These are phyloP conservation scores for Danio choprae DNA, from an alignment of 2,797 vertebrate species.

Conservation along the genomic window DNA sequence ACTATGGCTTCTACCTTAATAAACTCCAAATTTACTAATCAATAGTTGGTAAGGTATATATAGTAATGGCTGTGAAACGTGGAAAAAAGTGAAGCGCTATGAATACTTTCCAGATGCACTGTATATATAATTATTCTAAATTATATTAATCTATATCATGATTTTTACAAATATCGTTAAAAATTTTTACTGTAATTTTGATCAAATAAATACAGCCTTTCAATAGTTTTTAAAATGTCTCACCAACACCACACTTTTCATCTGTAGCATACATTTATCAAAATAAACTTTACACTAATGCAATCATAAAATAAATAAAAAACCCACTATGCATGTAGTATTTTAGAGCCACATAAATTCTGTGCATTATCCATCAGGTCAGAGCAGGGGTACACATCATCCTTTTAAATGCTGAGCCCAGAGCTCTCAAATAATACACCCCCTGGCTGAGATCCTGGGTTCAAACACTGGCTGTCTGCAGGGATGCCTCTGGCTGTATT, in stretches of 20 bases:
- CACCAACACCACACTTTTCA: background rate
- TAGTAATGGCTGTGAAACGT: too few relatives aligned
- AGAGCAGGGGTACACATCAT: background rate
- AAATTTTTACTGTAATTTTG: background rate
- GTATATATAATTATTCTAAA: too few relatives aligned
- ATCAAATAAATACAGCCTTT: background rate
- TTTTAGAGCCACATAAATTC: background rate
- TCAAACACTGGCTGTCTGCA: constrained; percentile 14
- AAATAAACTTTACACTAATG: background rate
- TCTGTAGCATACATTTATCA: background rate
- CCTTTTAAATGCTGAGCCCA: background rate
- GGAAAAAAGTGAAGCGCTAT: too few relatives aligned
- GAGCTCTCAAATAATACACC: background rate
- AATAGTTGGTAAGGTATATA: too few relatives aligned
- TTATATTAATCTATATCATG: too few relatives aligned
- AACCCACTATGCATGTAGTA: constrained; percentile 17
- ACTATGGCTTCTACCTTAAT: too few relatives aligned
- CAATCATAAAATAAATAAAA: background rate
- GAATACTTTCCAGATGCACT: too few relatives aligned
- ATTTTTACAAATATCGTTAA: too few relatives aligned
- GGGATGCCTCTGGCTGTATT: constrained; percentile 23
- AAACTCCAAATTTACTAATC: too few relatives aligned
- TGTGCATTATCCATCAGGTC: constrained; percentile 24
- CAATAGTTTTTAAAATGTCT: background rate
- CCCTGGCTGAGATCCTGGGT: constrained; percentile 3